Conservation (phyloP, 2,888 invertebrate genomes). For the Melieria picta region DNA sequence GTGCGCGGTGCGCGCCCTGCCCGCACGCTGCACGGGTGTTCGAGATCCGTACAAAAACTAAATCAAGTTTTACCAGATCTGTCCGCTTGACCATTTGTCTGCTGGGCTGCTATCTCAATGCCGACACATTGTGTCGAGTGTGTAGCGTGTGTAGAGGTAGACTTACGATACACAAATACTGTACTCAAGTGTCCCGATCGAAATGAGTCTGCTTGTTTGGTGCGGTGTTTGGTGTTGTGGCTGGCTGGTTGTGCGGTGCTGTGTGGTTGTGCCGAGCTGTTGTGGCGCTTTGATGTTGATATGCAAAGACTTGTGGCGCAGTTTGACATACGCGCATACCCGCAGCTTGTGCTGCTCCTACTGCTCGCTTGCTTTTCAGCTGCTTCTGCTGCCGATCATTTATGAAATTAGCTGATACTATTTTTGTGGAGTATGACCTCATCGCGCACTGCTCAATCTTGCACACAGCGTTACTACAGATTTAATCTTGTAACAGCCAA, state of each 20-base stretch:
- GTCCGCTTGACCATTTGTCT: neutral
- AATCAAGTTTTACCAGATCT: slow-evolving; percentile 6
- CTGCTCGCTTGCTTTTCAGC: neutral
- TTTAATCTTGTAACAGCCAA: slow-evolving; percentile 1
- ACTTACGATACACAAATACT: neutral
- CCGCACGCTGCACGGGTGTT: neutral
- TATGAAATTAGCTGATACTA: slow-evolving; percentile 43
- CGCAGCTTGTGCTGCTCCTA: neutral
- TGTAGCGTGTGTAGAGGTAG: neutral
- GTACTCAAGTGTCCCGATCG: neutral
- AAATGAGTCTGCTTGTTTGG: neutral
- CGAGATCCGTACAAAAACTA: neutral
- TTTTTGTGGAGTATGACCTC: slow-evolving; percentile 55
- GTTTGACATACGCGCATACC: too few species aligned
- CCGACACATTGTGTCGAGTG: neutral
- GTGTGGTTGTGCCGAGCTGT: too few species aligned
- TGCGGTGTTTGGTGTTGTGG: too few species aligned
- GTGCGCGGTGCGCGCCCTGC: too few species aligned
- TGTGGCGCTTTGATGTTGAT: too few species aligned
- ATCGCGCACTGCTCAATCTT: slow-evolving; percentile 43
- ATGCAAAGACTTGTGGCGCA: too few species aligned
- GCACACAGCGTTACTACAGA: slow-evolving; percentile 4
- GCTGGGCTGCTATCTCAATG: neutral
- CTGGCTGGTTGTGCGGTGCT: too few species aligned
- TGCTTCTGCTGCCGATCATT: neutral